These are phyloP conservation scores for Neosilurus mollespiculum DNA, from an alignment of 2,797 vertebrate genomes.

Conservation along the genomic window DNA sequence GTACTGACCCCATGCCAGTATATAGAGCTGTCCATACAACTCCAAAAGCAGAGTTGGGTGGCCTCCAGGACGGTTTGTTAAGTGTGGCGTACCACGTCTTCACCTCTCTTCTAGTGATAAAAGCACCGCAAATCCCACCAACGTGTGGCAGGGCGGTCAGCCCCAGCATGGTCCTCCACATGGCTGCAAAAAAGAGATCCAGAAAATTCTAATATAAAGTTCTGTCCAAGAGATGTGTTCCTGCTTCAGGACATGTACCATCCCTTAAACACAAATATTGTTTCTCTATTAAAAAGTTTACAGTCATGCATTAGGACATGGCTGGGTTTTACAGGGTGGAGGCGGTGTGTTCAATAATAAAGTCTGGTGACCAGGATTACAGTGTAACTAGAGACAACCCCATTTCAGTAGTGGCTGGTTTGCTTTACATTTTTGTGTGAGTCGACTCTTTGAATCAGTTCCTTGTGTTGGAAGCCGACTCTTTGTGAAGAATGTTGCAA, in stretches of 20 bases:
- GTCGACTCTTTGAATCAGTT: background rate
- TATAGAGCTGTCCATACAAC: constrained; percentile 78
- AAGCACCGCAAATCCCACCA: constrained; percentile 70
- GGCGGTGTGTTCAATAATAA: background rate
- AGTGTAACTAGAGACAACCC: background rate
- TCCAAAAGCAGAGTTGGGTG: constrained; percentile 75
- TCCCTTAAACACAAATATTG: background rate
- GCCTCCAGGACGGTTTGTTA: constrained; percentile 78
- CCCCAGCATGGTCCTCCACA: constrained; percentile 72
- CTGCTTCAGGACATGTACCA: background rate
- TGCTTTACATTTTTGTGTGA: background rate
- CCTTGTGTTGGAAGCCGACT: background rate
- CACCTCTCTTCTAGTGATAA: constrained; percentile 70
- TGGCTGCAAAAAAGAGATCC: constrained; percentile 50
- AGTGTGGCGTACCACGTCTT: constrained; percentile 75
- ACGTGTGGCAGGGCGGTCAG: constrained; percentile 75
- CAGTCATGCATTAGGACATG: no score
- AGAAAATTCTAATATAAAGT: background rate
- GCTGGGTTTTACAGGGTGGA: background rate
- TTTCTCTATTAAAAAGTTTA: background rate
- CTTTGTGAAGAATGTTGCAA: background rate
- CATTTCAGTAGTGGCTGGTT: background rate
- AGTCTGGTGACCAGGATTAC: background rate
- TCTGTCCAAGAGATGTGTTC: background rate
- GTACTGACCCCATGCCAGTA: constrained; percentile 79